phyloP scores from a whole-genome alignment of 2,113 vertebrate species.

The Oncorhynchus kisutch region DNA sequence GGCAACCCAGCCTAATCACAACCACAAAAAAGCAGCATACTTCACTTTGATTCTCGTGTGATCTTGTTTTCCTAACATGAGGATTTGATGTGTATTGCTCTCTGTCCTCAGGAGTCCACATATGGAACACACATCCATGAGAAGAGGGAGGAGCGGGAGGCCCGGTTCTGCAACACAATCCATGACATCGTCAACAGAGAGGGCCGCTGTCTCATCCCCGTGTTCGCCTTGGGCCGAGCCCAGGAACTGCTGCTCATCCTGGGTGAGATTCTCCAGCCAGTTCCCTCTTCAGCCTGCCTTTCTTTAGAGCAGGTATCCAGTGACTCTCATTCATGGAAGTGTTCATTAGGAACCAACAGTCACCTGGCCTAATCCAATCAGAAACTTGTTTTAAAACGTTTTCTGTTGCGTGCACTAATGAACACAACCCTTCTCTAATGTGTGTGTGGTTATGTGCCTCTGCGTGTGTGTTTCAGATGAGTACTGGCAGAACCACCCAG shows the following conservation, averaged over 20 bases:
- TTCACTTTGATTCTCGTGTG: not conserved
- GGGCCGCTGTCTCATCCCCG: constrained; percentile 87
- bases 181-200: constrained; percentile 85
- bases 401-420: too few relatives aligned
- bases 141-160: constrained; percentile 83
- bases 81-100: not conserved
- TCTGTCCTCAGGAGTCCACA: constrained; percentile 73
- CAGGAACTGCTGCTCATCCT: constrained; percentile 94
- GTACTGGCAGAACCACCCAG: constrained; percentile 99
- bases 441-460: not conserved
- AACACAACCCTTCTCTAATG: too few relatives aligned
- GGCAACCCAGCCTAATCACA: not conserved
- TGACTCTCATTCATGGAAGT: too few relatives aligned
- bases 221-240: constrained; percentile 94
- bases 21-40: not conserved
- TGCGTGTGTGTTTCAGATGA: constrained; percentile 77
- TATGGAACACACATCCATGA: constrained; percentile 86
- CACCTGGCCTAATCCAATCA: too few relatives aligned
- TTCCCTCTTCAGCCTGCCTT: not conserved
- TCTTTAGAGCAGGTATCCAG: not conserved
- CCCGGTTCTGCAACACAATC: constrained; percentile 83
- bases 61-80: not conserved
- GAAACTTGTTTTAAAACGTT: too few relatives aligned
- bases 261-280: constrained; percentile 66
- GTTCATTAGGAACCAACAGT: too few relatives aligned